These are phyloP conservation scores for Chesias legatella DNA, from an alignment of 2,888 invertebrate genomes.

Conservation along the genomic window DNA sequence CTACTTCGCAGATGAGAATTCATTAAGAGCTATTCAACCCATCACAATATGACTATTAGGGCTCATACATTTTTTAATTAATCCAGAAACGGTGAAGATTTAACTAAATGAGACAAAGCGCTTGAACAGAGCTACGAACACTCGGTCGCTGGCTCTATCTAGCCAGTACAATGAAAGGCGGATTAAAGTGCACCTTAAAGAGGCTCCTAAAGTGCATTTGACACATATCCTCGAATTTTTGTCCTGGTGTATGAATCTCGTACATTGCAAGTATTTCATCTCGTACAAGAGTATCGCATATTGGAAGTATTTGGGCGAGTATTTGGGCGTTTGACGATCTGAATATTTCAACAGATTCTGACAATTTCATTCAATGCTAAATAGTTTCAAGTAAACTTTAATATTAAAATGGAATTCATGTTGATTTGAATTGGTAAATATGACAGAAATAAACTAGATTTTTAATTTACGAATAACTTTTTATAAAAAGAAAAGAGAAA, in stretches of 20 bases:
- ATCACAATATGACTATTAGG: slow-evolving; percentile 73
- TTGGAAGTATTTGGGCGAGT: too few species aligned
- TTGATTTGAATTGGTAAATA: too few species aligned
- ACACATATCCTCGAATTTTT: too few species aligned
- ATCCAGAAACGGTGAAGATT: slow-evolving; percentile 37
- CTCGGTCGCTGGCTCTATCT: neutral
- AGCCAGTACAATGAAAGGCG: neutral
- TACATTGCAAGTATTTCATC: too few species aligned
- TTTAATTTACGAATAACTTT: neutral
- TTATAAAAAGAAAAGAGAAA: neutral
- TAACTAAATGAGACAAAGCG: slow-evolving; percentile 25
- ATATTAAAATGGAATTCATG: too few species aligned
- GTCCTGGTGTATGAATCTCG: too few species aligned
- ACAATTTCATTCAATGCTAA: too few species aligned
- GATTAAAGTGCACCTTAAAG: neutral
- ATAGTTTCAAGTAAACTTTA: too few species aligned
- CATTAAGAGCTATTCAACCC: slow-evolving; percentile 75
- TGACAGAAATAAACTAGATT: too few species aligned
- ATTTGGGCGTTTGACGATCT: too few species aligned
- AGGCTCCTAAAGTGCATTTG: neutral
- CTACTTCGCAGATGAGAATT: slow-evolving; percentile 69
- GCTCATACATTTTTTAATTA: slow-evolving; percentile 67
- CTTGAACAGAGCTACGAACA: neutral
- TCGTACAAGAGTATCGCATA: too few species aligned
- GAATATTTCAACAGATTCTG: too few species aligned